Evolutionary conservation across 1,140 invertebrate genomes (phyloP).

Genomic region (Papilio helenus): DNA sequence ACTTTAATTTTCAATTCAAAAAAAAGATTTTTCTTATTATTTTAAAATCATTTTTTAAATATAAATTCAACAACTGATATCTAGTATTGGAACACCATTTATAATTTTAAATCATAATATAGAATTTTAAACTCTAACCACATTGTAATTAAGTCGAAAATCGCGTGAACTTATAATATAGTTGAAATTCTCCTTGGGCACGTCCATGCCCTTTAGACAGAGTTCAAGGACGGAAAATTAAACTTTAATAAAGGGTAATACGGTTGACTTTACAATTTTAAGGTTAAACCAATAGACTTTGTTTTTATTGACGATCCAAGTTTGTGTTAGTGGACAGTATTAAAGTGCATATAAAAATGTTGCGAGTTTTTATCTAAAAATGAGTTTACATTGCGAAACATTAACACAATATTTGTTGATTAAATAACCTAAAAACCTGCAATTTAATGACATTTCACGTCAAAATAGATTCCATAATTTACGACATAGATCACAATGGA

Average conservation of each 20-base stretch:
- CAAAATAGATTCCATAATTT: no score
- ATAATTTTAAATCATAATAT: not conserved
- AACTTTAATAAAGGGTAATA: constrained; percentile 12
- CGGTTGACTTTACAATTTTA: constrained; percentile 18
- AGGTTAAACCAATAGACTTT: constrained; percentile 9
- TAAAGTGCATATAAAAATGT: not conserved
- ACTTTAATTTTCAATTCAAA: no score
- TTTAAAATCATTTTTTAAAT: no score
- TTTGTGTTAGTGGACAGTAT: not conserved
- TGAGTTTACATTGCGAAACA: no score
- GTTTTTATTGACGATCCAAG: not conserved
- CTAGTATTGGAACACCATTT: not conserved
- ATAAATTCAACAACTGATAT: not conserved
- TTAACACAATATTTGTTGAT: no score
- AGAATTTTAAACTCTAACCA: not conserved
- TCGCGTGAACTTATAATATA: not conserved
- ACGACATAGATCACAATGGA: no score
- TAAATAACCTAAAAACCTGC: no score
- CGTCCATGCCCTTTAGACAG: constrained; percentile 20
- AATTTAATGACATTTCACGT: no score
- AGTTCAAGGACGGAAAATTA: constrained; percentile 16
- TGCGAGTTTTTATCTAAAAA: no score
- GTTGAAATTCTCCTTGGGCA: constrained; percentile 15
- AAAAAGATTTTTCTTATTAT: no score
- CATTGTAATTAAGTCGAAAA: not conserved